Percentiles rank a stretch among this genome's conserved stretches.
Evolutionary conservation across 1,140 invertebrate species (phyloP).

Genomic region (Ridgeia piscesae): DNA sequence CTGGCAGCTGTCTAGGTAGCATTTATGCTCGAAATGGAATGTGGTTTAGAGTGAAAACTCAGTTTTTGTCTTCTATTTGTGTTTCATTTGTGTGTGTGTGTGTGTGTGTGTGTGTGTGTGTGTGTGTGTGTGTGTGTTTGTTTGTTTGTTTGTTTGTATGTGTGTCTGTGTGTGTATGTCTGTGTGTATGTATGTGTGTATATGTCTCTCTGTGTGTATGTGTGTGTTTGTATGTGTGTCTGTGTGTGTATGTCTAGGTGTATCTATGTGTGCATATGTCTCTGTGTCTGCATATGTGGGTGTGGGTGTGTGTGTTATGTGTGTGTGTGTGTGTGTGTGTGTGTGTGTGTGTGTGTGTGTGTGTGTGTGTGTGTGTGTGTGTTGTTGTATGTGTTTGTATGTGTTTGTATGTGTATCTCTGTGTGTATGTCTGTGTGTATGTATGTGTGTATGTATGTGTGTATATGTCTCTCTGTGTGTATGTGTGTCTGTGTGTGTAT

Average conservation of each 20-base stretch:
- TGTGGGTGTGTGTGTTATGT: not conserved
- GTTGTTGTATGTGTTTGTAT: not conserved
- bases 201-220: no score
- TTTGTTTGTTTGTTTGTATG: not conserved
- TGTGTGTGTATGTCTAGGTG: not conserved
- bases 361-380: not conserved
- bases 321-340: not conserved
- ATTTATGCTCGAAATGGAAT: not conserved
- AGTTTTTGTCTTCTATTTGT: not conserved
- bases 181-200: not conserved
- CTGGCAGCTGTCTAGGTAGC: not conserved
- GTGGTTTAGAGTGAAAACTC: not conserved
- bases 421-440: not conserved
- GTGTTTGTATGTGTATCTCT: not conserved
- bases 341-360: not conserved
- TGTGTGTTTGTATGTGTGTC: not conserved
- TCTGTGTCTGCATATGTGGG: no score
- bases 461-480: not conserved
- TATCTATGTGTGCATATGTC: no score
- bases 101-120: not conserved
- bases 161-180: not conserved
- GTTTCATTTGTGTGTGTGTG: not conserved
- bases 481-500: no score
- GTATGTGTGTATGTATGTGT: not conserved
- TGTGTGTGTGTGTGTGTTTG: not conserved